These are phyloP conservation scores for Mastomys coucha DNA, from an alignment of 2,113 vertebrate species.

Conservation along the genomic window DNA sequence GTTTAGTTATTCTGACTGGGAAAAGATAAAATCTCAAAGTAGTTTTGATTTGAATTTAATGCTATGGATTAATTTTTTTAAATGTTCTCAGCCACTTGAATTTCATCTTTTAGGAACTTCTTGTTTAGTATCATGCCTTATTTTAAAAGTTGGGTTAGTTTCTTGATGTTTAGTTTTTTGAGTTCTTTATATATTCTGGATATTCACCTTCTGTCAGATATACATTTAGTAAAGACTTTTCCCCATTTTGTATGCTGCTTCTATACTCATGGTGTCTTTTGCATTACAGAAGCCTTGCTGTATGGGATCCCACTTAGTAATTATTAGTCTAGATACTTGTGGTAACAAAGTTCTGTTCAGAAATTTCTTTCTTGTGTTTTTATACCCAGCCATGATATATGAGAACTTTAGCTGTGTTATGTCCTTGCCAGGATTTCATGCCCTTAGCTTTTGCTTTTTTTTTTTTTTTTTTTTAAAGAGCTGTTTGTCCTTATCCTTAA, in stretches of 20 bases:
- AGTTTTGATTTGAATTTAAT: not conserved
- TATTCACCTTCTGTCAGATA: not conserved
- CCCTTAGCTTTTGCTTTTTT: too few relatives aligned
- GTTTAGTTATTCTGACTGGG: not conserved
- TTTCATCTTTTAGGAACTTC: not conserved
- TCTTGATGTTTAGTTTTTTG: not conserved
- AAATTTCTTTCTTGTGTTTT: not conserved
- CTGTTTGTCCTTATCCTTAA: not conserved
- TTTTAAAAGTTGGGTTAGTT: not conserved
- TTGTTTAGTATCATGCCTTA: not conserved
- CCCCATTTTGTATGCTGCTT: not conserved
- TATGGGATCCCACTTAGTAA: not conserved
- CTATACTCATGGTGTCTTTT: not conserved
- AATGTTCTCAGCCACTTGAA: not conserved
- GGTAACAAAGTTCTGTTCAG: not conserved
- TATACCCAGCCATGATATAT: not conserved
- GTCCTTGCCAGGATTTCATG: not conserved
- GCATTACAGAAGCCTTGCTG: not conserved
- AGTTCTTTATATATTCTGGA: not conserved
- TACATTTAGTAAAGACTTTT: not conserved
- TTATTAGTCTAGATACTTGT: not conserved
- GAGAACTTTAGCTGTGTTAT: not conserved
- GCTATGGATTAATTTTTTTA: not conserved
- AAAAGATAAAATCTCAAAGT: not conserved
- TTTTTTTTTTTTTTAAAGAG: not conserved